Conservation (phyloP, 2,113 vertebrate species). For the Alosa alosa region DNA sequence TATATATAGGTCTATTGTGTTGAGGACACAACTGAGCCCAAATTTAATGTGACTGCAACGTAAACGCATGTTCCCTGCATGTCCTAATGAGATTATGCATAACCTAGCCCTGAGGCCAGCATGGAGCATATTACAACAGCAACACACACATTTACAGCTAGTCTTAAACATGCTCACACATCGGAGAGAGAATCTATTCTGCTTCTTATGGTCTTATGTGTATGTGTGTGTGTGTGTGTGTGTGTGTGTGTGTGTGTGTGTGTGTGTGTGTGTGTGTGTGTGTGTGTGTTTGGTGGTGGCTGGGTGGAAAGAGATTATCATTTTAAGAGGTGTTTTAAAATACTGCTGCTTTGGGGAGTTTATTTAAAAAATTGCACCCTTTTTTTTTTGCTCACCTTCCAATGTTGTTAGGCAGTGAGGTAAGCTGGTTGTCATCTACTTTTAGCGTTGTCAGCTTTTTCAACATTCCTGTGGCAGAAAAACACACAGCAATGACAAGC, state of each 20-base stretch:
- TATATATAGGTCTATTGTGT: no score
- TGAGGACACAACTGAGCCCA: neutral
- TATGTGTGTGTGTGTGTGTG: neutral
- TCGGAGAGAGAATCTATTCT: neutral
- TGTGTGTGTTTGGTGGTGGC: neutral
- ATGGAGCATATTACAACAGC: neutral
- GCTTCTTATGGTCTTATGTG: neutral
- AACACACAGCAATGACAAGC: neutral
- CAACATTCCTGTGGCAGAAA: conserved; percentile 79
- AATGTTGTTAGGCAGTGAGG: conserved; percentile 90
- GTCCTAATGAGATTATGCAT: neutral
- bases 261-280: neutral
- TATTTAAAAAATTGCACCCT: neutral
- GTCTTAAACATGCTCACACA: neutral
- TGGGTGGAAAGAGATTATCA: neutral
- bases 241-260: neutral
- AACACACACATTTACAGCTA: neutral
- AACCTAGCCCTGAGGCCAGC: neutral
- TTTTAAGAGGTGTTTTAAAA: neutral
- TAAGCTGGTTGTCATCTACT: conserved; percentile 99
- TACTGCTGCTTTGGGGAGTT: neutral
- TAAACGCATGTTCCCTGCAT: neutral
- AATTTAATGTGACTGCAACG: neutral
- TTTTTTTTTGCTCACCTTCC: conserved; percentile 84
- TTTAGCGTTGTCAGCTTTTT: conserved; percentile 97